phyloP scores from a whole-genome alignment of 2,797 vertebrate genomes.

The Calcarius lapponicus region DNA sequence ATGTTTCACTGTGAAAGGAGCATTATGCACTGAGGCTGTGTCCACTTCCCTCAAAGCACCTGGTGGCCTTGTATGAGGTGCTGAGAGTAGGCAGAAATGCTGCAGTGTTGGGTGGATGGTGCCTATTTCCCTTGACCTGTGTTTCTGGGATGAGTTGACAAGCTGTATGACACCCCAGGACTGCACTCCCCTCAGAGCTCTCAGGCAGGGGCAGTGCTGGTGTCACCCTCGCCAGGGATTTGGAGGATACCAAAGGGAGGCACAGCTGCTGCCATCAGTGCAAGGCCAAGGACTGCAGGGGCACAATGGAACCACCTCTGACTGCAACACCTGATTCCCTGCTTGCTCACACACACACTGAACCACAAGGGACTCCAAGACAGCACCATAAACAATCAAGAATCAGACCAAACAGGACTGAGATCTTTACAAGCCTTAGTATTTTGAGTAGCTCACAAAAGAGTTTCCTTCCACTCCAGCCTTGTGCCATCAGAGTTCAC shows the following conservation, averaged over 20 bases:
- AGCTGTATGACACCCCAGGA: rapidly evolving
- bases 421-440: background rate
- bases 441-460: background rate
- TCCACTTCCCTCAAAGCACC: background rate
- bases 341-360: rapidly evolving
- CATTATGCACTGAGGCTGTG: too few relatives aligned
- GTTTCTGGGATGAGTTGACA: background rate
- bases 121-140: background rate
- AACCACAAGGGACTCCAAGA: background rate
- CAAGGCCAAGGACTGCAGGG: background rate
- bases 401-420: background rate
- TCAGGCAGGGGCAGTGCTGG: background rate
- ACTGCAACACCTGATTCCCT: background rate
- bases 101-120: background rate
- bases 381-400: background rate
- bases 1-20: background rate
- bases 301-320: background rate
- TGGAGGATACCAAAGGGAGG: background rate
- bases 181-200: background rate
- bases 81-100: background rate
- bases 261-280: background rate
- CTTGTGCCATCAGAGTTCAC: background rate
- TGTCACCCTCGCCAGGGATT: background rate
- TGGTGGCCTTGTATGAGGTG: background rate
- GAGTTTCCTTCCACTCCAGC: background rate